Evolutionary conservation across 2,888 invertebrate genomes (phyloP), one percentile per base, ranked within the genome.

Genomic region (Drosophila anceps): DNA sequence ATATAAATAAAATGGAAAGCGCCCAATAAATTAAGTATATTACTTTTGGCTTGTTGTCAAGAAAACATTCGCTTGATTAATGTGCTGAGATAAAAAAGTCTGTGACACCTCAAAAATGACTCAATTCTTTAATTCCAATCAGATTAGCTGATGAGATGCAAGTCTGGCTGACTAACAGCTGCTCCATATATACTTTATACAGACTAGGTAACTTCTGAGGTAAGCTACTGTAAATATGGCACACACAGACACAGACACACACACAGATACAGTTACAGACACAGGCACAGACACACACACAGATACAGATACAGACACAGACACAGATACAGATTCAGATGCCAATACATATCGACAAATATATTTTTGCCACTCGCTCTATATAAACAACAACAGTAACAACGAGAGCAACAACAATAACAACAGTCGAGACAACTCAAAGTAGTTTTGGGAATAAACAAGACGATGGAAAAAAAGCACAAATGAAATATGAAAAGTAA

Each of bases 401-500:
- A 82, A 53, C 51, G 79, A 46, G 48, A 64, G 63, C 35, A 75
- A 58, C 44, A 75, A 61, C 59, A 66, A 20, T 41, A 61, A 20
- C 60, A 59, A 31, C 41, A 64, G 48, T 67, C 63, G 66, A 53
- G 67, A 61, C 60, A 66, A 66, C 63, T 74, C 75, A 69, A 74
- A 79, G 79, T 79, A 79, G 82, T 69, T 79, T 82, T 79, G 64
- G 65, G 82, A 82, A 81, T 35, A 57, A n/a, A 41, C 55, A 37
- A 53, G 29, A 41, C 12, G 18, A 65, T n/a, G 18, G 24, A 57
- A 53, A 51, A 18, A 37, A 53, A 60, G 61, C 77, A 78, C 79
- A 78, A 82, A 82, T 78, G 69, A 82, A 79, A 78, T 81, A 78
- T 82, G 82, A 82, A 78, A 75, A 63, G 67, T 48, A 76, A 79